A percentile compares a stretch with the other conserved stretches of the same genome.
phyloP scores from a whole-genome alignment of 2,888 invertebrate species.

The Beris chalybata region DNA sequence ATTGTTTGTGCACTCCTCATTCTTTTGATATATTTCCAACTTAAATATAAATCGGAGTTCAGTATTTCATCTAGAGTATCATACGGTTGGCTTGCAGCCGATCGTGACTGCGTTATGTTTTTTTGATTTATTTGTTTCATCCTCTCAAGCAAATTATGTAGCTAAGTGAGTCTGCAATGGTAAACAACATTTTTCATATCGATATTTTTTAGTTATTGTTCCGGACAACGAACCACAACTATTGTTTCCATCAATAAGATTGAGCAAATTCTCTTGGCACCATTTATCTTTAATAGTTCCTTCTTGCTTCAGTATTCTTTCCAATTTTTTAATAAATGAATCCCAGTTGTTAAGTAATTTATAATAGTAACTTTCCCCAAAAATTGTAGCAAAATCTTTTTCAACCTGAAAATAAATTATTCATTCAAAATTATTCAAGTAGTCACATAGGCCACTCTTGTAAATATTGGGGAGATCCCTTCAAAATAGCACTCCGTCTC shows the following conservation, averaged over 20 bases:
- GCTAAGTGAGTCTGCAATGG: background rate
- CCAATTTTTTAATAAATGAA: background rate
- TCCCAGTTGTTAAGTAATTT: background rate
- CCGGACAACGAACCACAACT: background rate
- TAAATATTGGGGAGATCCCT: background rate
- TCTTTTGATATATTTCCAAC: no score
- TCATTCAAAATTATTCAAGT: background rate
- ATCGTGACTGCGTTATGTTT: no score
- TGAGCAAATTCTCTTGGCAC: background rate
- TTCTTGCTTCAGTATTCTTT: background rate
- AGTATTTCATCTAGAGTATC: no score
- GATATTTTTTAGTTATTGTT: background rate
- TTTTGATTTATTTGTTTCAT: no score
- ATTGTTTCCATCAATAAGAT: background rate
- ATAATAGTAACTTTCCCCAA: no score
- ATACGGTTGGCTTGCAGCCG: no score
- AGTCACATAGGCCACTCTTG: background rate
- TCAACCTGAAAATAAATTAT: background rate
- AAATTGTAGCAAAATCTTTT: no score
- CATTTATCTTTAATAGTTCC: background rate
- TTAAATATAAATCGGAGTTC: no score
- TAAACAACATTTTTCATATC: background rate
- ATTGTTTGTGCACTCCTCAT: no score
- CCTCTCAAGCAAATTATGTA: background rate
- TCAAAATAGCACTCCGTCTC: background rate